Percentiles rank a stretch among this genome's conserved stretches.
Conservation (phyloP, 2,888 invertebrate species). For the Ochlodes sylvanus region DNA sequence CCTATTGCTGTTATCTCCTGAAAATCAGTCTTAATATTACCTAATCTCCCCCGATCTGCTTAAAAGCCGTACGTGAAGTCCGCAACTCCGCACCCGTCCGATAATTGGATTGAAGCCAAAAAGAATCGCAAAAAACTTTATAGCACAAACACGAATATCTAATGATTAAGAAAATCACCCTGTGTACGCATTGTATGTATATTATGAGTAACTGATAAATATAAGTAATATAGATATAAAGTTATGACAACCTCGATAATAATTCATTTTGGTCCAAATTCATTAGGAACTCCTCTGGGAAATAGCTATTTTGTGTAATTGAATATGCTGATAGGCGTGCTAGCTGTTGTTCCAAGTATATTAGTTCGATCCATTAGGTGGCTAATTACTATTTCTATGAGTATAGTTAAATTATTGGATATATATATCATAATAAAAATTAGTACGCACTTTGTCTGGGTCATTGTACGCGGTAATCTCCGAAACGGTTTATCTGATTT, state of each 20-base stretch:
- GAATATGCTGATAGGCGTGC: constrained; percentile 61
- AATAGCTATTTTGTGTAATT: constrained; percentile 42
- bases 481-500: too few relatives aligned
- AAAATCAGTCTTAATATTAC: neutral
- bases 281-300: constrained; percentile 52
- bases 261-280: constrained; percentile 51
- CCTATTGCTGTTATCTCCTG: too few relatives aligned
- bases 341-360: constrained; percentile 58
- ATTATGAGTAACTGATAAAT: too few relatives aligned
- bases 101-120: constrained; percentile 4
- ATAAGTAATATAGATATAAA: neutral
- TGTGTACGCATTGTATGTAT: constrained; percentile 23
- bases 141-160: constrained; percentile 4
- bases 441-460: too few relatives aligned
- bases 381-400: neutral
- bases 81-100: neutral
- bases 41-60: neutral
- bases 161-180: neutral
- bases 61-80: neutral
- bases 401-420: too few relatives aligned
- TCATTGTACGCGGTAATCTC: too few relatives aligned
- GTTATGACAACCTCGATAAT: constrained; percentile 50
- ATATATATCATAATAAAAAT: too few relatives aligned
- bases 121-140: constrained; percentile 12
- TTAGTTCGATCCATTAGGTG: constrained; percentile 10